Base-by-base conservation (phyloP, 30 jellyfish, hydroid and myxozoan species). In the Phacellophora camtschatica region DNA sequence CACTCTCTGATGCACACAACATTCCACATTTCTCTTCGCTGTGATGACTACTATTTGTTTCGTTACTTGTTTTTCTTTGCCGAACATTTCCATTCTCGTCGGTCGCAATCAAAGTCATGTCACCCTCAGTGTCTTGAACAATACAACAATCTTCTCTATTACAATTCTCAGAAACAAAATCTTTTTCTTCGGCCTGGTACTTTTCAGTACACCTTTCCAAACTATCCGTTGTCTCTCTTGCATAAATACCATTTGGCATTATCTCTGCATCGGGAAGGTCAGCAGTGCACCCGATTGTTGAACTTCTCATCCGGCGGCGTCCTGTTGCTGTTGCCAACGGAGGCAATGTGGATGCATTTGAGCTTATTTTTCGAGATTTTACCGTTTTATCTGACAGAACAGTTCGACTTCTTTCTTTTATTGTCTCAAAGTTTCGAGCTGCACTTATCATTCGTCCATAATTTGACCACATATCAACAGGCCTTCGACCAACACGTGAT, bases 251-350 rank as follows among this genome's bases (percentile, higher is more conserved):
- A n/a, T n/a, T n/a, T n/a, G n/a, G n/a, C 3, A 13, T 46, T 46
- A 3, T 24, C 19, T 13, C 24, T 46, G 3, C 61, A 16, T 46
- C 61, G 3, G 61, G 29, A 12, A 67, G 25, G 4, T 67, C 81
- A 37, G 49, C 81, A 34, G 29, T 31, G 13, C 81, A 67, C 24
- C 65, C 81, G 19, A 67, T 30, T 29, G 81, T 67, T 13, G 66
- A 67, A 34, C 81, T 67, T 18, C 81, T 37, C 20, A 64, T 39
- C 18, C 46, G 19, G 20, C 32, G 25, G 13, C 43, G 32, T n/a
- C 28, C 9, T 28, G 3, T 23, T 23, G 20, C 61, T 1, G 29
- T 12, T 12, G 15, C 42, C 27, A 66, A 33, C 64, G 64, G 6
- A 24, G 73, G 71, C 12, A 50, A 42, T 24, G 39, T 67, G 49